Percentiles rank a stretch among this genome's conserved stretches.
These are phyloP conservation scores for Podarcis raffonei DNA, from an alignment of 2,113 vertebrate genomes.

Conservation along the genomic window DNA sequence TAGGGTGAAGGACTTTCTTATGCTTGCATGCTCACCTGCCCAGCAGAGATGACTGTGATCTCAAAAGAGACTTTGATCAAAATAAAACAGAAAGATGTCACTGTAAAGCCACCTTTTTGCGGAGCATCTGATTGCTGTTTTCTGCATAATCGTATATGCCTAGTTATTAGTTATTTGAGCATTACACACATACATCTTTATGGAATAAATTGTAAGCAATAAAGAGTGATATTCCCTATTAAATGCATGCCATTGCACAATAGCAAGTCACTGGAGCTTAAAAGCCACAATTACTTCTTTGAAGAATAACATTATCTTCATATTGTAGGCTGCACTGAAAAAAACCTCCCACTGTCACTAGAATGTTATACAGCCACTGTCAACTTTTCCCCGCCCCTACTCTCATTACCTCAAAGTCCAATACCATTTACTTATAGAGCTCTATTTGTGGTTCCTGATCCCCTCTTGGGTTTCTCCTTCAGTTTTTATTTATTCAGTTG, in stretches of 20 bases:
- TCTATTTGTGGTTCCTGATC: no score
- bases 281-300: neutral
- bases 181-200: neutral
- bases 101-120: constrained; percentile 14
- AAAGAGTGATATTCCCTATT: constrained; percentile 12
- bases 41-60: constrained; percentile 5
- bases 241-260: neutral
- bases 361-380: accelerated
- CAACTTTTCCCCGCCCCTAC: no score
- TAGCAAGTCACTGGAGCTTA: neutral
- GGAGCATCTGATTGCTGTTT: constrained; percentile 1
- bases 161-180: neutral
- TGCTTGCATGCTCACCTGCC: constrained; percentile 1
- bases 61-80: constrained; percentile 45
- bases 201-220: constrained; percentile 32
- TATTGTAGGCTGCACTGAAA: constrained; percentile 10
- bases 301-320: constrained; percentile 3
- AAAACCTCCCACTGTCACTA: constrained; percentile 1
- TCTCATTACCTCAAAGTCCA: no score
- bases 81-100: constrained; percentile 21
- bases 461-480: no score
- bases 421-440: no score
- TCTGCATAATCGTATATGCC: constrained; percentile 19
- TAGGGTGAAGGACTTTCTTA: constrained; percentile 30
- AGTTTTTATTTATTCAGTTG: no score